Conservation (phyloP, 1,140 invertebrate species). For the Pararge aegeria region DNA sequence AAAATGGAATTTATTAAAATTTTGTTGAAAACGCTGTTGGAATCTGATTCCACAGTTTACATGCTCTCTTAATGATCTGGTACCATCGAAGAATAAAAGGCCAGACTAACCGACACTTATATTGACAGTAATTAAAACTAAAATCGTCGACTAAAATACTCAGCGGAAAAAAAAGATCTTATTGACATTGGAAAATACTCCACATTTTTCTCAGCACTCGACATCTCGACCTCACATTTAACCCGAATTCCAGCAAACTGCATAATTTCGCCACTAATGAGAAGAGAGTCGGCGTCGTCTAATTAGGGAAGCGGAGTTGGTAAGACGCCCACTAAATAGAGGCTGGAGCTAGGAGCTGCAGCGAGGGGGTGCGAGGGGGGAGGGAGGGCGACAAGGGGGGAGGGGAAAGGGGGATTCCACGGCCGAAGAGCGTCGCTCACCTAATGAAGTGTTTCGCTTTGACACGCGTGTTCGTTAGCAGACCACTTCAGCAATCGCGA, state of each 20-base stretch:
- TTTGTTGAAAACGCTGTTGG: too few species aligned
- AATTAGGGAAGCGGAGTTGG: constrained; percentile 71
- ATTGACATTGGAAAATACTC: constrained; percentile 48
- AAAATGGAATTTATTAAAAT: too few species aligned
- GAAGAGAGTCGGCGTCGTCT: constrained; percentile 73
- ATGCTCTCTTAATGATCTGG: too few species aligned
- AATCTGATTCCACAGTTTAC: too few species aligned
- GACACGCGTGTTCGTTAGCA: constrained; percentile 78
- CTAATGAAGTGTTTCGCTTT: constrained; percentile 79
- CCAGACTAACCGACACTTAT: too few species aligned
- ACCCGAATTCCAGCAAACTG: constrained; percentile 75
- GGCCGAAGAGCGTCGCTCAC: constrained; percentile 63
- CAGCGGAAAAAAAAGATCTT: constrained; percentile 13
- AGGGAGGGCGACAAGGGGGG: constrained; percentile 19
- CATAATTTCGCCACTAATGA: constrained; percentile 78
- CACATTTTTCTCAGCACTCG: constrained; percentile 55
- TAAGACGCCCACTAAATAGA: constrained; percentile 75
- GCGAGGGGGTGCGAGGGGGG: constrained; percentile 23
- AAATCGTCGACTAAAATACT: background rate
- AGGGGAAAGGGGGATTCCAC: constrained; percentile 33
- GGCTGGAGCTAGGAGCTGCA: constrained; percentile 50
- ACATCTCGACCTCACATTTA: constrained; percentile 72
- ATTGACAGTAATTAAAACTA: too few species aligned
- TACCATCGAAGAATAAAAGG: too few species aligned
- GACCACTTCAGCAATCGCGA: constrained; percentile 68